Conservation (phyloP, 2,113 vertebrate species). For the Pomatorhinus ruficollis region DNA sequence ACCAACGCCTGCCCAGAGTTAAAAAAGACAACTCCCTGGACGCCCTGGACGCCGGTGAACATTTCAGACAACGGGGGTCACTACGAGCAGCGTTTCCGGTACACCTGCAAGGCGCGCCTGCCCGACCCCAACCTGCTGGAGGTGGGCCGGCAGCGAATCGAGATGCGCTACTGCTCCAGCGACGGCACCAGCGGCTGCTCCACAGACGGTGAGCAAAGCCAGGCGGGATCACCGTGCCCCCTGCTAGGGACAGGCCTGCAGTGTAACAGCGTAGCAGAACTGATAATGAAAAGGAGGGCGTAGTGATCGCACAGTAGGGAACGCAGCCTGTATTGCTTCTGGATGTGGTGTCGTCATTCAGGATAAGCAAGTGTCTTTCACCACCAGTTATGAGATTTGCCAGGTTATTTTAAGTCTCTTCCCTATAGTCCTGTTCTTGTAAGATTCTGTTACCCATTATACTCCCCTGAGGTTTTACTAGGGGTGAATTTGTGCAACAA, state of each 20-base stretch:
- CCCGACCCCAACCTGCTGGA: slow-evolving; percentile 88
- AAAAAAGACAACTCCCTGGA: slow-evolving; percentile 98
- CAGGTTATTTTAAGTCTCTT: not conserved
- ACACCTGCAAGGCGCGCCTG: slow-evolving; percentile 94
- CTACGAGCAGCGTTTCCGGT: slow-evolving; percentile 94
- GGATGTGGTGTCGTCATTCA: not conserved
- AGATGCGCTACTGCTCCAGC: slow-evolving; percentile 97
- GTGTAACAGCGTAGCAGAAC: not conserved
- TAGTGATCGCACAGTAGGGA: not conserved
- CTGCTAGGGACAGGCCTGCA: not conserved
- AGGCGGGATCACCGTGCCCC: rapidly evolving
- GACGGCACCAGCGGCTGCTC: slow-evolving; percentile 93
- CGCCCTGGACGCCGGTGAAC: slow-evolving; percentile 94
- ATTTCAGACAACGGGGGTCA: slow-evolving; percentile 96
- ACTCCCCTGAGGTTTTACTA: not conserved
- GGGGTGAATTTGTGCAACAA: not conserved
- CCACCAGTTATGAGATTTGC: not conserved
- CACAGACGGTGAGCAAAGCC: slow-evolving; percentile 86
- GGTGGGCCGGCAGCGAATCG: slow-evolving; percentile 92
- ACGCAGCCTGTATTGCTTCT: not conserved
- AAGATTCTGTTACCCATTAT: not conserved
- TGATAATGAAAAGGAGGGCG: not conserved
- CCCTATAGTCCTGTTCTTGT: not conserved
- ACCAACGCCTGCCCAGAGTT: slow-evolving; percentile 89
- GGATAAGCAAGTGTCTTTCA: not conserved